Percentiles rank a stretch among this genome's conserved stretches.
phyloP scores from a whole-genome alignment of 2,113 vertebrate species.

The Neopipo cinnamomea region DNA sequence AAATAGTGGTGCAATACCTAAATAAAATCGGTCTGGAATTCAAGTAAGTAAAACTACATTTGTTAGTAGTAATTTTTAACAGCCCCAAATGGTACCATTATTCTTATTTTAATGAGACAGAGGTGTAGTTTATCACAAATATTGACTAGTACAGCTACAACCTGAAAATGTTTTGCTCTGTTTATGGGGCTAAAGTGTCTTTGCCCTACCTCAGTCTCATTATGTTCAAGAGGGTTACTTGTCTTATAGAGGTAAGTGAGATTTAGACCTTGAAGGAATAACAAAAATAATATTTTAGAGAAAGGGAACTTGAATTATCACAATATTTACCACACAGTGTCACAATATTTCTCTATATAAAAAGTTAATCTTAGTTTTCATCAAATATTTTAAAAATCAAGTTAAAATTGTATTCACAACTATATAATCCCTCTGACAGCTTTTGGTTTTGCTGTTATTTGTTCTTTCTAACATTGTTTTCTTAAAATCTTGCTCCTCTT shows the following conservation, averaged over 20 bases:
- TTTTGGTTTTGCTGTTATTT: slow-evolving; percentile 77
- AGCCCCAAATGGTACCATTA: slow-evolving; percentile 63
- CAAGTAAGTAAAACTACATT: slow-evolving; percentile 54
- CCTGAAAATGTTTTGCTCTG: background rate
- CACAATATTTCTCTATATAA: slow-evolving; percentile 56
- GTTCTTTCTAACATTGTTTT: slow-evolving; percentile 19
- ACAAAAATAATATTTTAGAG: slow-evolving; percentile 61
- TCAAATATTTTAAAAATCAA: slow-evolving; percentile 65
- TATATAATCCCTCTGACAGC: slow-evolving; percentile 66
- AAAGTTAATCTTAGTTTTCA: slow-evolving; percentile 67
- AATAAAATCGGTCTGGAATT: slow-evolving; percentile 39
- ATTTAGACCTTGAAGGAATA: slow-evolving; percentile 61
- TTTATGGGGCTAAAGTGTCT: background rate
- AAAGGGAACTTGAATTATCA: slow-evolving; percentile 49
- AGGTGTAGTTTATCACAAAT: background rate
- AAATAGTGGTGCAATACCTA: slow-evolving; percentile 69
- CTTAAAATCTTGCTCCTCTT: slow-evolving; percentile 35
- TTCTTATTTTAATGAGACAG: slow-evolving; percentile 18
- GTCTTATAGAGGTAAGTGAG: slow-evolving; percentile 50
- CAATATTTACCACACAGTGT: slow-evolving; percentile 68
- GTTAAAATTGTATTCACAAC: slow-evolving; percentile 67
- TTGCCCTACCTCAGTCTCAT: slow-evolving; percentile 40
- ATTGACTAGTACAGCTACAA: background rate
- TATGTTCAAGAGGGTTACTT: slow-evolving; percentile 25
- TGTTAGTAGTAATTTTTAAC: slow-evolving; percentile 56